These are phyloP conservation scores for Apis laboriosa DNA, from an alignment of 1,140 invertebrate species.

Conservation along the genomic window DNA sequence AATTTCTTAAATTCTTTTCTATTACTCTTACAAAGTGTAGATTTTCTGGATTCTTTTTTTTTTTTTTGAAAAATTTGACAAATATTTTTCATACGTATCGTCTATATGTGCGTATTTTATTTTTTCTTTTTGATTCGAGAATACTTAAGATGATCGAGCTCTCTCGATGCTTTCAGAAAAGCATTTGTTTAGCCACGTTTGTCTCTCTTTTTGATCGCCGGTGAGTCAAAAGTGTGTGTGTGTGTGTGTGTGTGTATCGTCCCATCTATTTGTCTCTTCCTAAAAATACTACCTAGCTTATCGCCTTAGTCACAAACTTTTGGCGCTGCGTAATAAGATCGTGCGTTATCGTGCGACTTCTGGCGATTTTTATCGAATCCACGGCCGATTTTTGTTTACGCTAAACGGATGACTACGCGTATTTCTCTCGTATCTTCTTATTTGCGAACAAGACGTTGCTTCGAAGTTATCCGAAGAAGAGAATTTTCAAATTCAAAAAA, in stretches of 20 bases:
- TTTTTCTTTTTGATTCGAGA: no score
- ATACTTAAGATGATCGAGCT: no score
- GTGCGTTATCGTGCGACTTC: background rate
- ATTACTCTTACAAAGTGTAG: no score
- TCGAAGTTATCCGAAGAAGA: no score
- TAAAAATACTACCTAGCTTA: constrained; percentile 6
- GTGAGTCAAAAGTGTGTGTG: background rate
- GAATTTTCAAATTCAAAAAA: no score
- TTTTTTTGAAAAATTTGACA: no score
- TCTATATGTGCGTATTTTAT: no score
- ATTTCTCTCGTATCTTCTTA: background rate
- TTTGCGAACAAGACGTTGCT: background rate
- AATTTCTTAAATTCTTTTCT: no score
- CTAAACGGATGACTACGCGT: background rate
- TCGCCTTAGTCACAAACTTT: constrained; percentile 7
- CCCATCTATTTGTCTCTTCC: background rate
- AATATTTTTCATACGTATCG: no score
- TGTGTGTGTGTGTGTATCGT: background rate
- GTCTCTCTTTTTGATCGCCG: background rate
- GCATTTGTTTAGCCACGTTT: no score
- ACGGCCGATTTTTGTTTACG: constrained; percentile 8
- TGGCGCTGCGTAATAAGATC: constrained; percentile 3
- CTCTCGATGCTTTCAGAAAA: no score
- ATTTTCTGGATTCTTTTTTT: no score
- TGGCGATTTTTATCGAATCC: background rate